Evolutionary conservation across 2,113 vertebrate species (phyloP), one percentile per base, ranked within the genome.

Genomic region (Pandion haliaetus): DNA sequence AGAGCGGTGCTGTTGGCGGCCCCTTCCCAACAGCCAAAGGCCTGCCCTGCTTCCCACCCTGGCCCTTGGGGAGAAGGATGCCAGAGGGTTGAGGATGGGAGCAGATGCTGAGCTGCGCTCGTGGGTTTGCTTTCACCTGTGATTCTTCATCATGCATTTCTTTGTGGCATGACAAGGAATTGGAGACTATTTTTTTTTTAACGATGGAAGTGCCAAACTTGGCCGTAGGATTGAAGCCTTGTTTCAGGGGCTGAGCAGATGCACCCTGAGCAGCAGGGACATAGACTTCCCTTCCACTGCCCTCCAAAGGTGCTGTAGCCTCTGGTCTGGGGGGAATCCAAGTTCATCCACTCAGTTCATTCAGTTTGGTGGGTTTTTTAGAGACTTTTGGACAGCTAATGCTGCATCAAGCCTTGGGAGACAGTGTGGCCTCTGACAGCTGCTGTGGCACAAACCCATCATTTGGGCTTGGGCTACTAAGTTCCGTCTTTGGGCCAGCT

Each of bases 1-100:
- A 25, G 25, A 66, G 44, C 4, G 1, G n/a, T 20, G 40, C 42
- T 1, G 1, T 40, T 3, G 0, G n/a, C 59, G 59, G 32, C 52
- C 32, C 18, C 20, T 50, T 50, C 49, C 83, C 54, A 16, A 8
- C 3, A 1, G 34, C 61, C 19, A 6, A 21, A 71, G 57, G 10
- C 8, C 15, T 57, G 65, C 57, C 19, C n/a, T 6, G 21, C 29
- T 49, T 25, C 42, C 42, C 20, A 5, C 10, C 55, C 44, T 7
- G 20, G 24, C 71, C 31, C 29, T 31, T 20, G 40, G 74, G 74
- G 44, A 32, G 28, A 16, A 15, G 29, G 63, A 3, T n/a, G 42
- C 67, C 5, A 8, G 49, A 40, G 40, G 20, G 45, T 1, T 52
- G 45, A 17, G 47, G 45, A 15, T 31, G 4, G 8, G 38, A 61